These are phyloP conservation scores for Nestor notabilis DNA, from an alignment of 2,113 vertebrate species.

Conservation along the genomic window DNA sequence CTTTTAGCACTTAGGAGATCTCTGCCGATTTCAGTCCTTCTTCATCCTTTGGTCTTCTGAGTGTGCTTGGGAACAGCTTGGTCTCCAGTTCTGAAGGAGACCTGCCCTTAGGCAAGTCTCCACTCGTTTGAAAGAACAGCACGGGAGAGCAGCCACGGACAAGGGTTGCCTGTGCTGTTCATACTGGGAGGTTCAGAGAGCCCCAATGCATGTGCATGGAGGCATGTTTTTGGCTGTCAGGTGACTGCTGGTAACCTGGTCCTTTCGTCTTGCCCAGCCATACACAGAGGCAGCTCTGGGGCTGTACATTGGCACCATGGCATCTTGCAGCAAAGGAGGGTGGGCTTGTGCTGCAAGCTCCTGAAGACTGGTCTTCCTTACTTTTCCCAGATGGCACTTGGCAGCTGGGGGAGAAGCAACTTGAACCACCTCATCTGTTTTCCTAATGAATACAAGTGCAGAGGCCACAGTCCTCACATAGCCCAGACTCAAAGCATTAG, in stretches of 20 bases:
- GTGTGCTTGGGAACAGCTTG: neutral
- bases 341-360: neutral
- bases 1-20: neutral
- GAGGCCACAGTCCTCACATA: neutral
- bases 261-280: neutral
- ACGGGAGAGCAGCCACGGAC: neutral
- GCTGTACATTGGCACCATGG: rapidly evolving
- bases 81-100: neutral
- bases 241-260: neutral
- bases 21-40: neutral
- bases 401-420: neutral
- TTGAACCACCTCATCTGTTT: neutral
- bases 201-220: neutral
- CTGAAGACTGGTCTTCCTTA: neutral
- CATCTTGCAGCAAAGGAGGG: neutral
- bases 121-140: neutral
- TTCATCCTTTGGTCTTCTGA: neutral
- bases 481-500: neutral
- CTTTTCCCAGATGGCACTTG: neutral
- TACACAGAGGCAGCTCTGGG: neutral
- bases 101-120: neutral
- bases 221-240: neutral
- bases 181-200: neutral
- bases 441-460: neutral
- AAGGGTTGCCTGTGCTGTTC: neutral